Base-by-base conservation (phyloP, 2,888 invertebrate genomes). In the Trichopoda pennipes region DNA sequence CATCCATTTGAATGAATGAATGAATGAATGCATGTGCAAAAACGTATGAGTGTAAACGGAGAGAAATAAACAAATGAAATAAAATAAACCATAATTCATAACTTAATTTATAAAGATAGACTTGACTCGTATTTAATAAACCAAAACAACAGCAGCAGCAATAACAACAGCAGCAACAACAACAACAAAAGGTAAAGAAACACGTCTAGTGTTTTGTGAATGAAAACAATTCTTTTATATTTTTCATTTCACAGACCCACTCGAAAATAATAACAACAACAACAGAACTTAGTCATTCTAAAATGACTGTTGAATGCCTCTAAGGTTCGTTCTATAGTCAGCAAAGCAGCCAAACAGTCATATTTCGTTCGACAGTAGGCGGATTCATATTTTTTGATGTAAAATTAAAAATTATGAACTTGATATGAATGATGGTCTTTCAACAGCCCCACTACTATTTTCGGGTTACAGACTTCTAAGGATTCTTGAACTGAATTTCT, bases 231-330 rank as follows among this genome's bases (percentile, higher is more conserved):
- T 61, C 68, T 47, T 68, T 73, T 61, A 56, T 60, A 60, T 66
- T 60, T 64, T 66, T 79, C 53, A 70, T 74, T 79, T 74, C 32
- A 80, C 76, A 64, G 60, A 81, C 72, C 76, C 76, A 60, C 80
- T 72, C 70, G 58, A 74, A 60, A 55, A 42, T 61, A 42, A 64
- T 61, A 42, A 66, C 6, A 42, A 47, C 47, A 56, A 55, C 32
- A 61, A 21, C 47, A 63, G 7, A 68, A 74, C 53, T 55, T 23
- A 68, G 58, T 68, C 38, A 75, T 70, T 70, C 61, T 49, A 76
- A 80, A 72, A 64, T 72, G 76, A 72, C 80, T 80, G 80, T 76
- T 80, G 80, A 70, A 80, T 76, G 80, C 80, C 76, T 69, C 70
- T 17, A 60, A 80, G 75, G 69, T 70, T 64, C 53, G 61, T 76